Evolutionary conservation across 1,140 invertebrate species (phyloP), one percentile per base, ranked within the genome.

Genomic region (Rhizoglyphus robini): DNA sequence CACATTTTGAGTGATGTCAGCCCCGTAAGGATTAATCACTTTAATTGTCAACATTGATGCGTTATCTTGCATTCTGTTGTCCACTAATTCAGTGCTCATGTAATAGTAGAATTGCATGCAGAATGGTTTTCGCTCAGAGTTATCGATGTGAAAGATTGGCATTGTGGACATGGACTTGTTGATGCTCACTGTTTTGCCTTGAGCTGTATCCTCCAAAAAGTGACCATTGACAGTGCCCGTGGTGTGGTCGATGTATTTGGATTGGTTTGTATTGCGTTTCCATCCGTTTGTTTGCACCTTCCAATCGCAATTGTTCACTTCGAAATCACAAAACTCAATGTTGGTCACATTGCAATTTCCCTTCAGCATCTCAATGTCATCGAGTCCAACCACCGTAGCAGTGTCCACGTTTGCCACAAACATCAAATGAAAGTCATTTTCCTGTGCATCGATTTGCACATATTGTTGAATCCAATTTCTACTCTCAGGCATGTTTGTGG

Each of bases 291-390:
- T 18, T 3, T n/a, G 23, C 2, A 60, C 11, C 3, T 46, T 29
- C 58, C 58, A 60, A 46, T 60, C 58, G 36, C 58, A 60, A 23
- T 60, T 3, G 29, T 60, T 60, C n/a, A 34, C 15, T 46, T 60
- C 58, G 13, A 60, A 32, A 32, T 60, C 58, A 46, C 58, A 60
- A 60, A 29, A 60, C 29, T 60, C 58, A 23, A 2, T 1, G 29
- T 23, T 60, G 13, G 3, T 2, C 13, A 32, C 36, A 11, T 13
- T 15, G 29, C 58, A 60, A 15, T 60, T 29, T 46, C 27, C 27
- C n/a, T 34, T 11, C 2, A 60, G 2, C 58, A 60, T 27, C 29
- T 60, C 18, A 29, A 46, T 60, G 29, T 34, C 32, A 32, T 60
- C 58, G 11, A 60, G 15, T n/a, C 58, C 58, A 27, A 60, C 30